These are phyloP conservation scores for Eubasilissa regina DNA, from an alignment of 1,140 invertebrate genomes.

Conservation along the genomic window DNA sequence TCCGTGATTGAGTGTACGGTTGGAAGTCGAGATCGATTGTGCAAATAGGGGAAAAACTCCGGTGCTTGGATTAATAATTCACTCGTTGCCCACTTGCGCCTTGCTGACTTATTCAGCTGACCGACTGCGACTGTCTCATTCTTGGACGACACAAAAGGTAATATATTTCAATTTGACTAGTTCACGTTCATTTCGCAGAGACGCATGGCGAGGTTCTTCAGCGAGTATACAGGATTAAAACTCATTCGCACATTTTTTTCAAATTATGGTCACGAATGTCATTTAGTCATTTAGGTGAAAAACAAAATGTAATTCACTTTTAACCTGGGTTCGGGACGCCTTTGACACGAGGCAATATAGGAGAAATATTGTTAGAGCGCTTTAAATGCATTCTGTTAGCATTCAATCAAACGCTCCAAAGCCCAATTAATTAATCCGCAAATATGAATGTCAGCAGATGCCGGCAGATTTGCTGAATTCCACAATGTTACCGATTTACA, in stretches of 20 bases:
- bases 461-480: background rate
- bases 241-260: too few species aligned
- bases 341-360: conserved; percentile 19
- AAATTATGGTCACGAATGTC: too few species aligned
- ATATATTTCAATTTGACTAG: conserved; percentile 14
- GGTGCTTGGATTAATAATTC: conserved; percentile 48
- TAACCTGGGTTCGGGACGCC: background rate
- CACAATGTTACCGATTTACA: too few species aligned
- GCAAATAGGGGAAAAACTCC: conserved; percentile 45
- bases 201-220: too few species aligned
- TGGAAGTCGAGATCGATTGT: conserved; percentile 47
- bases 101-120: conserved; percentile 35
- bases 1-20: conserved; percentile 47
- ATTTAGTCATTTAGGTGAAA: background rate
- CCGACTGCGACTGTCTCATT: conserved; percentile 29
- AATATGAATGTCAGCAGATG: conserved; percentile 36
- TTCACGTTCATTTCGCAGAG: background rate
- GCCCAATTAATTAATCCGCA: conserved; percentile 36
- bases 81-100: conserved; percentile 34
- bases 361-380: background rate
- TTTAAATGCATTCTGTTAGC: conserved; percentile 39
- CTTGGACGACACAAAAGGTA: conserved; percentile 25
- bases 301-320: background rate
- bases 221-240: too few species aligned
- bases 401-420: conserved; percentile 40